Evolutionary conservation across 2,113 vertebrate species (phyloP).

Genomic region (Eulemur rufifrons): DNA sequence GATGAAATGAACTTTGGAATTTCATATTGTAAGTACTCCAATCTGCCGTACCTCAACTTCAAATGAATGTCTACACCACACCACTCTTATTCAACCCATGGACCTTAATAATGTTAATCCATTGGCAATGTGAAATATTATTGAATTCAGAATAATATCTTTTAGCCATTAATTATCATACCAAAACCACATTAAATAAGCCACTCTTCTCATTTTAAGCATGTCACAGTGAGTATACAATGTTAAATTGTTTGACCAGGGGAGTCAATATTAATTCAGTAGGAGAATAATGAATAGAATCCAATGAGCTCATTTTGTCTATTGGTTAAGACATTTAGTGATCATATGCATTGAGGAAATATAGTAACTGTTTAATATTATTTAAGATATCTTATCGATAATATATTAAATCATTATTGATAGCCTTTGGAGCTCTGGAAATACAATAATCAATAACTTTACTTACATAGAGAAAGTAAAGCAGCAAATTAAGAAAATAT

Average conservation of each 20-base stretch:
- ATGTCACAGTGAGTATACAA: not conserved
- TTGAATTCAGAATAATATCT: not conserved
- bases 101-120: not conserved
- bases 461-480: not conserved
- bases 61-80: not conserved
- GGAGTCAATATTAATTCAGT: not conserved
- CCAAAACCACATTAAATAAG: not conserved
- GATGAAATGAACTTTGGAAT: not conserved
- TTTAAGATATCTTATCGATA: not conserved
- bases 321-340: not conserved
- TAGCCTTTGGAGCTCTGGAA: not conserved
- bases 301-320: not conserved
- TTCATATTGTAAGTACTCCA: not conserved
- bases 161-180: not conserved
- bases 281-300: not conserved
- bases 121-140: not conserved
- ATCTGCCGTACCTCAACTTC: not conserved
- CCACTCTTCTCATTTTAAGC: slow-evolving; percentile 8
- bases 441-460: not conserved
- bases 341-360: not conserved
- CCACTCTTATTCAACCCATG: not conserved
- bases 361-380: not conserved
- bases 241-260: not conserved
- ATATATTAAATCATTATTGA: not conserved
- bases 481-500: not conserved